These are phyloP conservation scores for Melieria omissa DNA, from an alignment of 2,888 invertebrate species.

Conservation along the genomic window DNA sequence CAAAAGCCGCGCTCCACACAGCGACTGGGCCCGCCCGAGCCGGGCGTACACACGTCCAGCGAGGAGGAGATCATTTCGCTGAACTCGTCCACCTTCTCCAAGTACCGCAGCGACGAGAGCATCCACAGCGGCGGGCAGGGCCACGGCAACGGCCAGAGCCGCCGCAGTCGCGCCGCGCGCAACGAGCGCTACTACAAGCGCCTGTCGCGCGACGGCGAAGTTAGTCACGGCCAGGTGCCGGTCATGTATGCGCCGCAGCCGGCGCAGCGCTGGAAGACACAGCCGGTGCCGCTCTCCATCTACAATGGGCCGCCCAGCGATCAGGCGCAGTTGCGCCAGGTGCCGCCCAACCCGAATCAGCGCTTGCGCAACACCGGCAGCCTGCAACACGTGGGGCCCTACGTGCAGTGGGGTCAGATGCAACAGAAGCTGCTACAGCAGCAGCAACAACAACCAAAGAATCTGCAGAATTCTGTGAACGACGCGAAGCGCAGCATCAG, in stretches of 20 bases:
- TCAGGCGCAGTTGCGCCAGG: slow-evolving; percentile 2
- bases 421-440: slow-evolving; percentile 51
- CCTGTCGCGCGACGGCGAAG: slow-evolving; percentile 77
- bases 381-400: slow-evolving; percentile 53
- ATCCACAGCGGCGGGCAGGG: slow-evolving; percentile 69
- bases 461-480: slow-evolving; percentile 58
- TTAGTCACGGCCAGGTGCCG: slow-evolving; percentile 59
- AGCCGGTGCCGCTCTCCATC: slow-evolving; percentile 67
- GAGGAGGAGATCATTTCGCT: slow-evolving; percentile 71
- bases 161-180: slow-evolving; percentile 77
- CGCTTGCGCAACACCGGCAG: slow-evolving; percentile 54
- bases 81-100: slow-evolving; percentile 75
- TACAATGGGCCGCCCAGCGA: slow-evolving; percentile 49
- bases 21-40: slow-evolving; percentile 47
- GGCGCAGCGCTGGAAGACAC: slow-evolving; percentile 68
- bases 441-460: slow-evolving; percentile 49
- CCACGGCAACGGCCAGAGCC: slow-evolving; percentile 69
- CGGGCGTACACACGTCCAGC: slow-evolving; percentile 53
- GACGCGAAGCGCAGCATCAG: slow-evolving; percentile 64
- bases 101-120: slow-evolving; percentile 78
- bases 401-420: slow-evolving; percentile 58
- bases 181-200: slow-evolving; percentile 84
- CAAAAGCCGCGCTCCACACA: slow-evolving; percentile 54
- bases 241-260: slow-evolving; percentile 62
- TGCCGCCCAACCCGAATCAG: slow-evolving; percentile 28